A percentile compares a stretch with the other conserved stretches of the same genome.
Evolutionary conservation across 2,113 vertebrate species (phyloP).

Genomic region (Haliaeetus leucogaster): DNA sequence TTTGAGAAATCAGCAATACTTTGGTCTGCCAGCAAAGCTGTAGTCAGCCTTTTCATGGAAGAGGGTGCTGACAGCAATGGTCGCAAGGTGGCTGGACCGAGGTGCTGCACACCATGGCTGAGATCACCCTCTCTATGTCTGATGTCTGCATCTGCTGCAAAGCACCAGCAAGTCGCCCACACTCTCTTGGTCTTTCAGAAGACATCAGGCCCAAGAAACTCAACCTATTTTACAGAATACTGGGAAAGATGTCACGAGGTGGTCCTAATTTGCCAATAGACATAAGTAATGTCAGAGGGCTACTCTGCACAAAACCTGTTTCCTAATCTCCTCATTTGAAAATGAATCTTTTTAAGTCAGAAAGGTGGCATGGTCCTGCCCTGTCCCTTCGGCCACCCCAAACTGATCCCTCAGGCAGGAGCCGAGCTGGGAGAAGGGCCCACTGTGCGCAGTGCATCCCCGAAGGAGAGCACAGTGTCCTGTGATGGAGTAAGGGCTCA

Average conservation of each 20-base stretch:
- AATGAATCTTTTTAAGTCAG: background rate
- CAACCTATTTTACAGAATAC: background rate
- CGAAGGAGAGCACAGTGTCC: background rate
- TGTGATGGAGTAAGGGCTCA: background rate
- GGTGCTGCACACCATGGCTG: background rate
- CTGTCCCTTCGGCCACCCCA: background rate
- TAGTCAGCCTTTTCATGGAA: background rate
- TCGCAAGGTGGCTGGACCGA: background rate
- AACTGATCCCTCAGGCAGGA: background rate
- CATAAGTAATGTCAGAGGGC: too few relatives aligned
- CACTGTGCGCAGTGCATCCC: background rate
- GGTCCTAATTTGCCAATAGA: background rate
- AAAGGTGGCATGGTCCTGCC: background rate
- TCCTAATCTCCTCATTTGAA: background rate
- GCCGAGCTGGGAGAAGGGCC: background rate
- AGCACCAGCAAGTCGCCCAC: rapidly evolving
- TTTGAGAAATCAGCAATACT: background rate
- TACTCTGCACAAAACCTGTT: background rate
- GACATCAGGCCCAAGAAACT: background rate
- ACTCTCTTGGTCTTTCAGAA: background rate
- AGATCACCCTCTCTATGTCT: too few relatives aligned
- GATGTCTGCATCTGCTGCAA: background rate
- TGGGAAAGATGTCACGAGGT: rapidly evolving
- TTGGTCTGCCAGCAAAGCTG: background rate
- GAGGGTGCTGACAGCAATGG: background rate